Conservation (phyloP, 2,797 vertebrate species). For the Eospalax fontanierii region DNA sequence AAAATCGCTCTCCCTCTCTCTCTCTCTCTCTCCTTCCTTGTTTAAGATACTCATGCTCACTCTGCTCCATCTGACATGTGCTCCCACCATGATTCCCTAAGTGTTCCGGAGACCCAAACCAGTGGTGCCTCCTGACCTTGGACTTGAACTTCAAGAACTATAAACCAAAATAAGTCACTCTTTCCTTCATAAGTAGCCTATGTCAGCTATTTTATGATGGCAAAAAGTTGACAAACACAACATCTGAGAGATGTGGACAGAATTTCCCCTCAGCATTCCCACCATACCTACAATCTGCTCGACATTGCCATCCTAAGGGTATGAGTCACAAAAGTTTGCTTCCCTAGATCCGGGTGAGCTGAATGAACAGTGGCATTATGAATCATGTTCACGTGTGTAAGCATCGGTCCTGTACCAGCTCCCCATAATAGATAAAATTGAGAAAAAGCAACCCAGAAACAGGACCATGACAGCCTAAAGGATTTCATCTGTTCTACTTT, state of each 20-base stretch:
- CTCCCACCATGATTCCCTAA: too few relatives aligned
- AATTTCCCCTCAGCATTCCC: neutral
- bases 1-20: too few relatives aligned
- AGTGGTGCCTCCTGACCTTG: neutral
- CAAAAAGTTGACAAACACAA: neutral
- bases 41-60: neutral
- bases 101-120: neutral
- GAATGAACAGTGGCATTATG: neutral
- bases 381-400: neutral
- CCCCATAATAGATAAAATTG: constrained; percentile 37
- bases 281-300: neutral
- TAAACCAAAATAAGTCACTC: neutral
- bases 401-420: neutral
- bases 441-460: constrained; percentile 29
- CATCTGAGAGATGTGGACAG: neutral
- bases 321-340: neutral
- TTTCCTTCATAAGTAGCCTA: neutral
- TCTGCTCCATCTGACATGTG: neutral
- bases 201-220: neutral
- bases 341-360: neutral
- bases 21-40: neutral
- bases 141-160: neutral
- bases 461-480: neutral
- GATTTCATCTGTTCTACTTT: constrained; percentile 1
- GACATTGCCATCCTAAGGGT: neutral